Evolutionary conservation across 1,140 invertebrate genomes (phyloP), one percentile per base, ranked within the genome.

Genomic region (Myzus persicae): DNA sequence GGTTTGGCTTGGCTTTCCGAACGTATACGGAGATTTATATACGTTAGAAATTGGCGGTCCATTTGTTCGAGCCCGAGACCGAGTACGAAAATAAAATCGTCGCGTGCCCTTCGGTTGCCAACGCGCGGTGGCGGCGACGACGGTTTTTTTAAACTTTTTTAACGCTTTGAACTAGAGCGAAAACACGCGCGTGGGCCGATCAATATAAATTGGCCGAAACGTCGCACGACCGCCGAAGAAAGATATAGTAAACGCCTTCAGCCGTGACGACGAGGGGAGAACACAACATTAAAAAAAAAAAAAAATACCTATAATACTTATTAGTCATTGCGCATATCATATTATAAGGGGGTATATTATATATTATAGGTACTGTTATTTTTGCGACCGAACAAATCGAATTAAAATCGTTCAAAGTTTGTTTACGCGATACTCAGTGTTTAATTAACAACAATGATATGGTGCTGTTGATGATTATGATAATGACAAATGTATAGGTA

Each of bases 31-130:
- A 76, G 59, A 91, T 76, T 76, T 40, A 40, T 84, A 40, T 46
- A 36, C 44, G 90, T 91, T 42, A 18, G 31, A 44, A 91, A 91
- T 91, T 42, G 54, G 88, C 51, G 38, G 90, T 91, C 59, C 54
- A 40, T 91, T 91, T 42, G 90, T 54, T 91, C 40, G 90, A 59
- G 51, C 24, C 51, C 38, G 54, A 40, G 38, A 44, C 11, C 22
- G 42, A 76, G 90, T 91, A 67, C 67, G 67, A 91, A 91, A 91
- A 91, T 91, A 91, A 91, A 46, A 76, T 91, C 54, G 67, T 42
- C 59, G 22, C 42, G 51, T 82, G 90, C 11, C 90, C 26, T 81
- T 31, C 90, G 42, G 59, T 81, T 91, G 90, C 90, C 90, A 91
- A 81, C 40, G n/a, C 46, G 8, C 46, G 40, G 40, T 24, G 44